Evolutionary conservation across 1,140 invertebrate genomes (phyloP).

Genomic region (Trichomalopsis sarcophagae): DNA sequence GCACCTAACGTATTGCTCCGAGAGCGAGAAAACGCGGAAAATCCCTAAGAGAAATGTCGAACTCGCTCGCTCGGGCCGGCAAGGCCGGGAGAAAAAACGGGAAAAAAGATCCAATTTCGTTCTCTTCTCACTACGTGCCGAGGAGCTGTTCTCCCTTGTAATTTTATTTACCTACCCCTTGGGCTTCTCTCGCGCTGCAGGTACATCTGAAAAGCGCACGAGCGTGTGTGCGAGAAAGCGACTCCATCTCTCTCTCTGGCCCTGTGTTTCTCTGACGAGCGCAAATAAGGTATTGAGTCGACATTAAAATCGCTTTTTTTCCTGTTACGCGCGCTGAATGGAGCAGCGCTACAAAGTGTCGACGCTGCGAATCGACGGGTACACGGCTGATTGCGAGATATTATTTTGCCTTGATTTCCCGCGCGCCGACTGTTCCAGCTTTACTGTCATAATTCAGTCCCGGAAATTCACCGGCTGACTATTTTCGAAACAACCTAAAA

Average conservation of each 20-base stretch:
- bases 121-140: constrained; percentile 29
- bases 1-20: constrained; percentile 11
- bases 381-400: too few relatives aligned
- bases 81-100: not conserved
- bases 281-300: constrained; percentile 37
- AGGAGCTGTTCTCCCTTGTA: constrained; percentile 37
- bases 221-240: not conserved
- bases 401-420: too few relatives aligned
- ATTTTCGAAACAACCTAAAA: too few relatives aligned
- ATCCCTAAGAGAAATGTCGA: constrained; percentile 50
- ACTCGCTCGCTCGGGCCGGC: not conserved
- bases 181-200: constrained; percentile 30
- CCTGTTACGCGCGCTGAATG: not conserved
- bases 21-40: constrained; percentile 38
- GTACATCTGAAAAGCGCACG: constrained; percentile 34
- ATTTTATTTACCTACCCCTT: constrained; percentile 51
- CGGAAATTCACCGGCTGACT: too few relatives aligned
- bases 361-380: too few relatives aligned
- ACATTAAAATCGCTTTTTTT: constrained; percentile 29
- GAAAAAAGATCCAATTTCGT: constrained; percentile 51
- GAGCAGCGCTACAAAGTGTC: too few relatives aligned
- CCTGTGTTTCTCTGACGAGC: not conserved
- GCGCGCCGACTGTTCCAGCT: too few relatives aligned
- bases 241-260: not conserved
- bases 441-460: too few relatives aligned